phyloP scores from a whole-genome alignment of 92 coral and sea anemone species.

The Metridium senile region DNA sequence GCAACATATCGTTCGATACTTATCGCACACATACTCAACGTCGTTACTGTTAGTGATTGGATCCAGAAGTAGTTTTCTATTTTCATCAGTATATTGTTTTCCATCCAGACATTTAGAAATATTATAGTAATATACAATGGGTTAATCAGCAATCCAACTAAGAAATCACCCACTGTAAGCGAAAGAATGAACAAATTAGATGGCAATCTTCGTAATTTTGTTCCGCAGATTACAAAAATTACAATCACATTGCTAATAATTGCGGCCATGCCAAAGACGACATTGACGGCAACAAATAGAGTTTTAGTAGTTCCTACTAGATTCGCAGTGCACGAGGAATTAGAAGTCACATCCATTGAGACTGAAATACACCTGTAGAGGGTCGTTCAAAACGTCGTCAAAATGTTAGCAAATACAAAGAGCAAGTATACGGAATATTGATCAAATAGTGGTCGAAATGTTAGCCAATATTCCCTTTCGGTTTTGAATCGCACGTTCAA shows the following conservation, averaged over 20 bases:
- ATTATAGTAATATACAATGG: conserved; percentile 45
- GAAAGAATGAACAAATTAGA: conserved; percentile 61
- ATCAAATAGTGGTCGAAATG: no score
- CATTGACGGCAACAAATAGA: neutral
- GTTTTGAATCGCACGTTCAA: no score
- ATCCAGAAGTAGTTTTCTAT: conserved; percentile 48
- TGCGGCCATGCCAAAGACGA: conserved; percentile 4
- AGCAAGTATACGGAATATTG: no score
- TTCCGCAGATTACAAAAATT: conserved; percentile 34
- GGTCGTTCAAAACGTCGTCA: no score
- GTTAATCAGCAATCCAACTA: conserved; percentile 53
- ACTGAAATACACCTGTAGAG: no score
- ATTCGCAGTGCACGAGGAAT: conserved; percentile 20
- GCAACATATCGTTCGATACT: conserved; percentile 44
- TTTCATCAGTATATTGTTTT: conserved; percentile 16
- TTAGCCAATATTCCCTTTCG: no score
- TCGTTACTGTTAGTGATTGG: conserved; percentile 36
- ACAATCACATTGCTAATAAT: conserved; percentile 40
- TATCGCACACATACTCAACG: conserved; percentile 24
- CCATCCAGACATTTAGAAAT: conserved; percentile 30
- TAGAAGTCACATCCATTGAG: neutral
- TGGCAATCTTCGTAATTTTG: conserved; percentile 20
- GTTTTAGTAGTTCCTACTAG: neutral
- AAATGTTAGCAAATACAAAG: no score
- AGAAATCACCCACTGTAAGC: conserved; percentile 50